phyloP scores from a whole-genome alignment of 2,797 vertebrate species.

The Molossus alvarezi region DNA sequence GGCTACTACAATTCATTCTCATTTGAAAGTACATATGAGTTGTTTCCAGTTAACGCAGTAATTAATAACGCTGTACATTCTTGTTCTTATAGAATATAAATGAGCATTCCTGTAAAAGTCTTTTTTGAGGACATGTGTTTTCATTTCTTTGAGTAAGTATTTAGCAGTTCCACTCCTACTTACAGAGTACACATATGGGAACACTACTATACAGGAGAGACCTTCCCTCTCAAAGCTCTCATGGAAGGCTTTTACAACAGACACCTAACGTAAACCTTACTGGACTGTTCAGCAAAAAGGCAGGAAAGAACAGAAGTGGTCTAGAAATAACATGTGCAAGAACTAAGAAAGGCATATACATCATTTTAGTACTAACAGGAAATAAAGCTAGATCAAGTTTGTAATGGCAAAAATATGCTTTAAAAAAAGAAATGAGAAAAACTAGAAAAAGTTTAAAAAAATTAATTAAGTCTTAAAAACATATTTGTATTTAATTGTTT shows the following conservation, averaged over 20 bases:
- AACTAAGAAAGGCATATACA: neutral
- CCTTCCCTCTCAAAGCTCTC: neutral
- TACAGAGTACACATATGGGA: neutral
- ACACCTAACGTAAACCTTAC: slow-evolving; percentile 20
- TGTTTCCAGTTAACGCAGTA: slow-evolving; percentile 10
- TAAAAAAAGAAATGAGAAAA: neutral
- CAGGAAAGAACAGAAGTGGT: slow-evolving; percentile 16
- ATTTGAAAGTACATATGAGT: neutral
- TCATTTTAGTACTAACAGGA: slow-evolving; percentile 16
- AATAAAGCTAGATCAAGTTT: slow-evolving; percentile 49
- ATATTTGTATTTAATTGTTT: neutral
- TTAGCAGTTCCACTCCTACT: slow-evolving; percentile 1
- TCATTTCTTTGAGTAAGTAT: slow-evolving; percentile 17
- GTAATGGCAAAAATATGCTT: slow-evolving; percentile 33
- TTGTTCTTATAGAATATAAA: slow-evolving; percentile 4
- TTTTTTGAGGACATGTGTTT: slow-evolving; percentile 28
- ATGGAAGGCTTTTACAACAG: neutral
- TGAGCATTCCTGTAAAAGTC: neutral
- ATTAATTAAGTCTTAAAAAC: neutral
- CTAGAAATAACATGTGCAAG: neutral
- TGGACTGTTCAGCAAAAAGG: neutral
- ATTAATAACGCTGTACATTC: neutral
- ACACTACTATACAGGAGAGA: neutral
- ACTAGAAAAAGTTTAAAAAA: slow-evolving; percentile 30
- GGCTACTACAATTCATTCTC: neutral